A percentile compares a stretch with the other conserved stretches of the same genome.
These are phyloP conservation scores for Manduca sexta DNA, from an alignment of 1,140 invertebrate genomes.

Conservation along the genomic window DNA sequence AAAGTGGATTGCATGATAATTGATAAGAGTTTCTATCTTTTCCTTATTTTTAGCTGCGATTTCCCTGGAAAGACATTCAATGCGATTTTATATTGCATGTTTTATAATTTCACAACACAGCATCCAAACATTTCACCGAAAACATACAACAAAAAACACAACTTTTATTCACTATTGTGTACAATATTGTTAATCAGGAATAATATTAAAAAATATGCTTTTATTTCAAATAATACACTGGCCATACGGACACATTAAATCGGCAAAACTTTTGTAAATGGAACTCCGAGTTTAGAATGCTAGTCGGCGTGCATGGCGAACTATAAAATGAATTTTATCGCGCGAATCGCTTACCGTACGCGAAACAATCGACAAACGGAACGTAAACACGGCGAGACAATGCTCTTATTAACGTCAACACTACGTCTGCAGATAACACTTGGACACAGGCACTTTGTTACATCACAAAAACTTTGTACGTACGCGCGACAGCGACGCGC, in stretches of 20 bases:
- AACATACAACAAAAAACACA: no score
- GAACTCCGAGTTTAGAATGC: not conserved
- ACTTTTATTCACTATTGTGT: not conserved
- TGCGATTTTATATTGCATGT: no score
- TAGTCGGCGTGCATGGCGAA: not conserved
- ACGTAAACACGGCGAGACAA: constrained; percentile 40
- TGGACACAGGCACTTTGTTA: constrained; percentile 17
- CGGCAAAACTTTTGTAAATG: not conserved
- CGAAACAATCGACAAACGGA: constrained; percentile 13
- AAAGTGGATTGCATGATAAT: no score
- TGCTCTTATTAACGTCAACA: constrained; percentile 30
- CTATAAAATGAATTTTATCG: constrained; percentile 1
- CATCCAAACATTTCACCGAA: no score
- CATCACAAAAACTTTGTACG: constrained; percentile 25
- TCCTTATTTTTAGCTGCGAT: no score
- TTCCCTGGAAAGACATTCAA: no score
- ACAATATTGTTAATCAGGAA: no score
- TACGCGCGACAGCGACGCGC: constrained; percentile 12
- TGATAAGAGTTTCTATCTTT: no score
- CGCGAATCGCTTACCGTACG: constrained; percentile 6
- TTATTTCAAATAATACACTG: not conserved
- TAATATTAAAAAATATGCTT: not conserved
- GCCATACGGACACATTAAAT: not conserved
- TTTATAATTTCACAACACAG: no score
- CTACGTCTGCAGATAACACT: constrained; percentile 13